These are phyloP conservation scores for Podabrus alpinus DNA, from an alignment of 2,888 invertebrate species.

Conservation along the genomic window DNA sequence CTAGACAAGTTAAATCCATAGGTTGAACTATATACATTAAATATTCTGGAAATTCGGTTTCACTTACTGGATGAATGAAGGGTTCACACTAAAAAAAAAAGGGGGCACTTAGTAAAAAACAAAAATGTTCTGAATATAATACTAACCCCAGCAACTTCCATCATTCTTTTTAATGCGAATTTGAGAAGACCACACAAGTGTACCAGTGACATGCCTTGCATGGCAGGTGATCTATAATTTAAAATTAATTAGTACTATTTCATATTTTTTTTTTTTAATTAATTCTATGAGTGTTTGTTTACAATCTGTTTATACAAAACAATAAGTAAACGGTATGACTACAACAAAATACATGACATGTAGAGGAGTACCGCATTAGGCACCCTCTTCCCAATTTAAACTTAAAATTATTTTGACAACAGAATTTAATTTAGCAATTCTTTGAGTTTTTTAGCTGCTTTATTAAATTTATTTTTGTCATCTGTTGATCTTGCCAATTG, in stretches of 20 bases:
- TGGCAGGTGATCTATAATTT: slow-evolving; percentile 63
- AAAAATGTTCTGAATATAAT: slow-evolving; percentile 23
- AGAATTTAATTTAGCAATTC: too few species aligned
- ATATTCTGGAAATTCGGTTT: slow-evolving; percentile 73
- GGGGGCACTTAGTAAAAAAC: background rate
- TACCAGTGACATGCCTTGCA: slow-evolving; percentile 74
- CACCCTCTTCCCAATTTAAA: too few species aligned
- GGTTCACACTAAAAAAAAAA: slow-evolving; percentile 70
- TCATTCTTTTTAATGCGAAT: slow-evolving; percentile 81
- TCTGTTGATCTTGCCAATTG: too few species aligned
- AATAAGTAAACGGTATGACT: too few species aligned
- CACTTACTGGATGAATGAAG: slow-evolving; percentile 77
- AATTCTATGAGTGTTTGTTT: too few species aligned
- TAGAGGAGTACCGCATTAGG: too few species aligned
- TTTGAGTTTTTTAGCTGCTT: too few species aligned
- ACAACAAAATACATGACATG: too few species aligned
- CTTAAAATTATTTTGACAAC: too few species aligned
- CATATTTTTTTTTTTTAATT: too few species aligned
- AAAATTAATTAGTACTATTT: background rate
- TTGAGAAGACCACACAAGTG: slow-evolving; percentile 78
- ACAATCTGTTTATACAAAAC: too few species aligned
- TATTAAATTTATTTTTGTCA: too few species aligned
- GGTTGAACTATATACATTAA: slow-evolving; percentile 83
- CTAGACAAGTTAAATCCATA: slow-evolving; percentile 79
- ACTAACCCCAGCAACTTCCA: slow-evolving; percentile 78